Percentiles rank a stretch among this genome's conserved stretches.
phyloP scores from a whole-genome alignment of 2,888 invertebrate species.

The Drosophila meridionalis region DNA sequence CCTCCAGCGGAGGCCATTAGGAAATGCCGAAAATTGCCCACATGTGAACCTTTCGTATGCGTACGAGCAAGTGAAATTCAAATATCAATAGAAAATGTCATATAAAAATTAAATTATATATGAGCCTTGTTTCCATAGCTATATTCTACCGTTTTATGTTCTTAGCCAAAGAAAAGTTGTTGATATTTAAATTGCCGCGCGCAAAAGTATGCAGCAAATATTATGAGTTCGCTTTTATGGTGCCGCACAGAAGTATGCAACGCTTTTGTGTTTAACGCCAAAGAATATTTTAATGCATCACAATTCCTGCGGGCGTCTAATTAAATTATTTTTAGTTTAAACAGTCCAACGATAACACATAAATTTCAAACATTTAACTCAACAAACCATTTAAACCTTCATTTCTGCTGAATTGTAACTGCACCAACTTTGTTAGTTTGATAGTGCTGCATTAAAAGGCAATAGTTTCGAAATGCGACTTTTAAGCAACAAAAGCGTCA shows the following conservation, averaged over 20 bases:
- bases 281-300: too few species aligned
- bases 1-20: neutral
- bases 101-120: too few species aligned
- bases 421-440: slow-evolving; percentile 8
- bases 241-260: neutral
- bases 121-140: neutral
- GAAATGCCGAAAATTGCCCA: neutral
- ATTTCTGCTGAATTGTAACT: neutral
- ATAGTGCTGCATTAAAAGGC: neutral
- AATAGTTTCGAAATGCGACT: neutral
- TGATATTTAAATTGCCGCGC: neutral
- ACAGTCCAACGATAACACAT: neutral
- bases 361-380: neutral
- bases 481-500: slow-evolving; percentile 6
- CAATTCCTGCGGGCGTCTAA: neutral
- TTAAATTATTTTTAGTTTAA: neutral
- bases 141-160: neutral
- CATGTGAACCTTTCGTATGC: neutral
- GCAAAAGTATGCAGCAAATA: neutral
- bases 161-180: neutral
- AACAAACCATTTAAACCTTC: neutral
- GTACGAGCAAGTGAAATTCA: neutral
- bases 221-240: neutral
- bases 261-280: neutral
- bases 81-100: neutral